These are phyloP conservation scores for Oreonectes daqikongensis DNA, from an alignment of 2,797 vertebrate species.

Conservation along the genomic window DNA sequence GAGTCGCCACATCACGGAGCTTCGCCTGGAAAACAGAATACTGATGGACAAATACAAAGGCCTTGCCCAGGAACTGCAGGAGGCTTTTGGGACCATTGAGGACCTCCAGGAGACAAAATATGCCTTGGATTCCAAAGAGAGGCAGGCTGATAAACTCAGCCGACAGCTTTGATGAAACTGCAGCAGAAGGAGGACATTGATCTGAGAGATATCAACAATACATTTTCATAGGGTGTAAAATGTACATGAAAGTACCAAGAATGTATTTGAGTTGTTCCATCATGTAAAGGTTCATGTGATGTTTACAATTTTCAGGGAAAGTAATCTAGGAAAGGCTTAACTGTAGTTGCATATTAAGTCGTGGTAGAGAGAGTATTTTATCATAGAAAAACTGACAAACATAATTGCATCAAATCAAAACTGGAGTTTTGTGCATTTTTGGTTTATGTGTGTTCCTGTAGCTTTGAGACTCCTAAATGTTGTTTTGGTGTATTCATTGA, in stretches of 20 bases:
- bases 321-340: too few species aligned
- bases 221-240: not conserved
- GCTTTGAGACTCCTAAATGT: not conserved
- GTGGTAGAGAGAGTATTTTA: too few species aligned
- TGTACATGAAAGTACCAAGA: not conserved
- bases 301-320: too few species aligned
- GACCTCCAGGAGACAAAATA: conserved; percentile 79
- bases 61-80: conserved; percentile 77
- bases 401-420: too few species aligned
- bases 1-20: conserved; percentile 72
- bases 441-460: not conserved
- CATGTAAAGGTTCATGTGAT: too few species aligned
- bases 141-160: conserved; percentile 82
- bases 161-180: conserved; percentile 75
- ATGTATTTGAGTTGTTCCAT: not conserved
- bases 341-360: not conserved
- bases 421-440: not conserved
- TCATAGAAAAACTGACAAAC: too few species aligned
- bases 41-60: conserved; percentile 77
- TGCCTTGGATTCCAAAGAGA: conserved; percentile 81
- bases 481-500: not conserved
- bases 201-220: not conserved
- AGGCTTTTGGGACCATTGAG: conserved; percentile 75
- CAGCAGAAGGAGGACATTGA: not conserved
- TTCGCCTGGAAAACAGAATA: conserved; percentile 80